Evolutionary conservation across 2,113 vertebrate genomes (phyloP).

Genomic region (Cnemophilus loriae): DNA sequence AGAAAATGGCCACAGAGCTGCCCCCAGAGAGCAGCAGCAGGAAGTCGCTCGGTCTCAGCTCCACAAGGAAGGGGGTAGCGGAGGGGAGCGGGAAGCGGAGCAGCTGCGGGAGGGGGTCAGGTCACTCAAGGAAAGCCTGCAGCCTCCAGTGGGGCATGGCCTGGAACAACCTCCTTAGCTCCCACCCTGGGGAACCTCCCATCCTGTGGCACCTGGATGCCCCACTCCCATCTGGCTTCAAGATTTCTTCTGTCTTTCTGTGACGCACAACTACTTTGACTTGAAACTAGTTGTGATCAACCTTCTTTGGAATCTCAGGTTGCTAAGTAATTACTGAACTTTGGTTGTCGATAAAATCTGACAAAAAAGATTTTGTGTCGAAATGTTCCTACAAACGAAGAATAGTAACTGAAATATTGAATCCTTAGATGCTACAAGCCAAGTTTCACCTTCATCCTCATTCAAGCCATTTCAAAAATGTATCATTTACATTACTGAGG

Average conservation of each 20-base stretch:
- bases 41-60: fast-evolving
- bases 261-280: neutral
- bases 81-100: fast-evolving
- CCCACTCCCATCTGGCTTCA: too few relatives aligned
- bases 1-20: fast-evolving
- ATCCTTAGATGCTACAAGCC: neutral
- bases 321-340: neutral
- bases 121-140: neutral
- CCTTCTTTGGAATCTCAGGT: neutral
- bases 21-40: neutral
- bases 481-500: neutral
- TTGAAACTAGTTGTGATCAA: neutral
- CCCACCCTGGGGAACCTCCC: neutral
- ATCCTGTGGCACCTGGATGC: neutral
- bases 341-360: neutral
- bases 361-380: neutral
- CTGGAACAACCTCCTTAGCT: neutral
- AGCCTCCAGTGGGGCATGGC: too few relatives aligned
- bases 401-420: neutral
- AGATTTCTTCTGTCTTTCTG: neutral
- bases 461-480: neutral
- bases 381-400: neutral
- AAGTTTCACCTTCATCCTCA: neutral
- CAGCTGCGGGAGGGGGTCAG: fast-evolving
- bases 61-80: neutral